Conservation (phyloP, 2,113 vertebrate genomes). For the Uria lomvia region DNA sequence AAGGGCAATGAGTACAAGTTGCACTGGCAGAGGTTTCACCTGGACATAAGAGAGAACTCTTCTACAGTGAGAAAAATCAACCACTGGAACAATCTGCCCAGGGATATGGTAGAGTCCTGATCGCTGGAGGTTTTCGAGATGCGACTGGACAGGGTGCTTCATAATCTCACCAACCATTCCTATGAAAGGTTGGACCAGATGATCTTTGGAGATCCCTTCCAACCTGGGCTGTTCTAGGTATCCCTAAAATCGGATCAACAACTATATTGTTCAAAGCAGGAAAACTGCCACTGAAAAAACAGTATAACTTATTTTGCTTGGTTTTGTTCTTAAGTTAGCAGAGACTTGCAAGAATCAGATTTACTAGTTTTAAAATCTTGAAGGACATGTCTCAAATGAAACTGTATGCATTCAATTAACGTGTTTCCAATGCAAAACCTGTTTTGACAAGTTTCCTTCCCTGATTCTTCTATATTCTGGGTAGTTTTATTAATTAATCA, state of each 20-base stretch:
- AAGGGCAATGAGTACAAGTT: neutral
- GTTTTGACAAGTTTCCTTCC: neutral
- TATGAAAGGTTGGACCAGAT: neutral
- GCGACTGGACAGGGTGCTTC: neutral
- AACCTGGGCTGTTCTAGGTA: neutral
- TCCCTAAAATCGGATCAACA: neutral
- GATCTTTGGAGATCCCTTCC: neutral
- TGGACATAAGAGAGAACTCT: neutral
- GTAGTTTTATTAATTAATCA: neutral
- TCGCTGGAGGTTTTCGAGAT: neutral
- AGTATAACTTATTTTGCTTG: neutral
- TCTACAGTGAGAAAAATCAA: neutral
- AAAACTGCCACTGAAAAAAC: neutral
- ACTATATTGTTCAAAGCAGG: neutral
- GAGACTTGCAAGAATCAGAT: neutral
- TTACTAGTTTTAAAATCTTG: neutral
- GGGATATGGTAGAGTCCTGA: rapidly evolving
- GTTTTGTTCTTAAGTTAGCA: neutral
- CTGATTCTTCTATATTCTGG: neutral
- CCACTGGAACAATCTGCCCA: neutral
- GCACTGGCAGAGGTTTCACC: neutral
- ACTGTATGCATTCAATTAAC: neutral
- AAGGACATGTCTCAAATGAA: neutral
- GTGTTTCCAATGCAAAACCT: neutral
- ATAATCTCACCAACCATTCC: neutral